These are phyloP conservation scores for Phallusia fumigata DNA, from an alignment of 23 tunicate species.

Conservation along the genomic window DNA sequence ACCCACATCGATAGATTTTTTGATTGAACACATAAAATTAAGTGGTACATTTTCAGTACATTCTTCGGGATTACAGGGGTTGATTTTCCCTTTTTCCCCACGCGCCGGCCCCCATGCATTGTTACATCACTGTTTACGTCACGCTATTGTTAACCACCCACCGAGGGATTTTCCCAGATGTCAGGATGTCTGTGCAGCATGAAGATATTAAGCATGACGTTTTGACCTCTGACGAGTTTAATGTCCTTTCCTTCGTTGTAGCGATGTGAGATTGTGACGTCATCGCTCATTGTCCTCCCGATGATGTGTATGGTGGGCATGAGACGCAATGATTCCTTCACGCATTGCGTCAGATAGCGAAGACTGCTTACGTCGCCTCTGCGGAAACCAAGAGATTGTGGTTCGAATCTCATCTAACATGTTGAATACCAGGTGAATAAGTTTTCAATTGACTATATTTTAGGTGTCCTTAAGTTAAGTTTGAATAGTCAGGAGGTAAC, in stretches of 20 bases:
- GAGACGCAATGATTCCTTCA: slow-evolving; percentile 38
- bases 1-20: no score
- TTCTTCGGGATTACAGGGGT: no score
- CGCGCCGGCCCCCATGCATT: no score
- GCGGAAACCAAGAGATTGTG: not conserved
- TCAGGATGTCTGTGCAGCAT: slow-evolving; percentile 27
- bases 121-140: no score
- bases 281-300: slow-evolving; percentile 27
- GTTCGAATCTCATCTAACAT: no score
- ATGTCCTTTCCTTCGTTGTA: slow-evolving; percentile 8
- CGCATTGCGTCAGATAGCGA: slow-evolving; percentile 31
- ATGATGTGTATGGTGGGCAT: slow-evolving; percentile 24
- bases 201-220: slow-evolving; percentile 22
- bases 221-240: slow-evolving; percentile 19
- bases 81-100: no score
- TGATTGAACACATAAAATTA: no score
- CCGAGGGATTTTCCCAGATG: slow-evolving; percentile 38
- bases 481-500: no score
- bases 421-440: no score
- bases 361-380: slow-evolving; percentile 20
- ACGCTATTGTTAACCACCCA: not conserved
- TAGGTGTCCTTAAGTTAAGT: no score
- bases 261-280: slow-evolving; percentile 13
- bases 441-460: no score
- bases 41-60: no score